These are phyloP conservation scores for Meles meles DNA, from an alignment of 2,113 vertebrate species.

Conservation along the genomic window DNA sequence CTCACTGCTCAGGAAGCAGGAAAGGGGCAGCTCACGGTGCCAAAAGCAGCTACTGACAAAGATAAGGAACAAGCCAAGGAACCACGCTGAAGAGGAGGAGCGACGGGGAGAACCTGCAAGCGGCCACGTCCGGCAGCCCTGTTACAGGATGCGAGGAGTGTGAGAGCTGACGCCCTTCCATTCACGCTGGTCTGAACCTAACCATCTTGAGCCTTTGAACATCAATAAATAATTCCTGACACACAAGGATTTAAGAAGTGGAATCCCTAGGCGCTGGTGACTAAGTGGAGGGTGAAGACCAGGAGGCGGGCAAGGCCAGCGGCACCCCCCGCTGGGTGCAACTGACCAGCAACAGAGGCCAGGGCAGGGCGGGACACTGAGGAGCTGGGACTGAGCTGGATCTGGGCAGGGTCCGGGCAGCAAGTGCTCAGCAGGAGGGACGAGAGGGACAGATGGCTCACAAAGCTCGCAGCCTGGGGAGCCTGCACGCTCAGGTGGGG, in stretches of 20 bases:
- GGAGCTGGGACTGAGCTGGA: fast-evolving
- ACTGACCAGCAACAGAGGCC: background rate
- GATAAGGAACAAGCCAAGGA: background rate
- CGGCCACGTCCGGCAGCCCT: background rate
- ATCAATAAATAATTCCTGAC: background rate
- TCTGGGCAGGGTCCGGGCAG: background rate
- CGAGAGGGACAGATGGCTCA: fast-evolving
- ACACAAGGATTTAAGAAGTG: background rate
- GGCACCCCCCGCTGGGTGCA: too few species aligned
- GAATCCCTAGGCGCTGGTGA: background rate
- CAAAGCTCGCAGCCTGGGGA: background rate
- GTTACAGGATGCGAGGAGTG: background rate
- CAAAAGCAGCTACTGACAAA: background rate
- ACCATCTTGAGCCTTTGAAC: background rate
- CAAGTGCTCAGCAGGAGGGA: background rate
- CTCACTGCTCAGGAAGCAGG: background rate
- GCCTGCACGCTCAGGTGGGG: fast-evolving
- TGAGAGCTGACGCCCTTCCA: background rate
- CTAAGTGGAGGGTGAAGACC: background rate
- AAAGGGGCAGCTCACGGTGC: background rate
- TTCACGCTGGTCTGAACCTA: background rate
- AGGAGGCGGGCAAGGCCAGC: background rate
- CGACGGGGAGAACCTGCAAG: background rate
- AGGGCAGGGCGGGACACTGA: fast-evolving
- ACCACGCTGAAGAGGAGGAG: background rate